These are phyloP conservation scores for Argynnis bischoffii DNA, from an alignment of 2,888 invertebrate species.

Conservation along the genomic window DNA sequence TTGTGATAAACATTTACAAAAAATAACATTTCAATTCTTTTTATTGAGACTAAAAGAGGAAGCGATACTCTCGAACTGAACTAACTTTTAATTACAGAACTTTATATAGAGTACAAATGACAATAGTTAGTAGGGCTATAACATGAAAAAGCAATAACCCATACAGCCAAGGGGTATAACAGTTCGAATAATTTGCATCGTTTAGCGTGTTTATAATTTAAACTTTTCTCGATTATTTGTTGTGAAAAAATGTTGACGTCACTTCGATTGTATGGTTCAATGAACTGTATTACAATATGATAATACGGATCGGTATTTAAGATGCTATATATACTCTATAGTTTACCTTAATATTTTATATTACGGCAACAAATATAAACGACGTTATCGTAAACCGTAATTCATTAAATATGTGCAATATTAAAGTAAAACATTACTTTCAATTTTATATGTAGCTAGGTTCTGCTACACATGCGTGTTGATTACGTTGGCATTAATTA, in stretches of 20 bases:
- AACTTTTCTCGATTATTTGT: neutral
- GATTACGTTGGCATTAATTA: constrained; percentile 38
- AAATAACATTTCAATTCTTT: constrained; percentile 27
- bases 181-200: constrained; percentile 17
- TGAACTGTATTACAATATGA: constrained; percentile 15
- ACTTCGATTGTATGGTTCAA: constrained; percentile 1
- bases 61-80: too few relatives aligned
- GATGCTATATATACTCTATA: neutral
- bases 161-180: too few relatives aligned
- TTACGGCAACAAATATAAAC: too few relatives aligned
- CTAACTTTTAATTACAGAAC: too few relatives aligned
- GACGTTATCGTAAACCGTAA: too few relatives aligned
- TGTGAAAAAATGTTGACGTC: constrained; percentile 13
- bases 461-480: neutral
- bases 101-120: too few relatives aligned
- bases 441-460: too few relatives aligned
- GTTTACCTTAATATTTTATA: neutral
- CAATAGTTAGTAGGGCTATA: too few relatives aligned
- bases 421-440: too few relatives aligned
- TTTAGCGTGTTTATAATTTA: constrained; percentile 18
- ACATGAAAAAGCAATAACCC: too few relatives aligned
- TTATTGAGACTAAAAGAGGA: constrained; percentile 18
- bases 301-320: constrained; percentile 2
- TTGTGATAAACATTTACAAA: constrained; percentile 20
- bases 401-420: too few relatives aligned